A percentile compares a stretch with the other conserved stretches of the same genome.
These are phyloP conservation scores for Lasioglossum pauxillum DNA, from an alignment of 2,888 invertebrate genomes.

Conservation along the genomic window DNA sequence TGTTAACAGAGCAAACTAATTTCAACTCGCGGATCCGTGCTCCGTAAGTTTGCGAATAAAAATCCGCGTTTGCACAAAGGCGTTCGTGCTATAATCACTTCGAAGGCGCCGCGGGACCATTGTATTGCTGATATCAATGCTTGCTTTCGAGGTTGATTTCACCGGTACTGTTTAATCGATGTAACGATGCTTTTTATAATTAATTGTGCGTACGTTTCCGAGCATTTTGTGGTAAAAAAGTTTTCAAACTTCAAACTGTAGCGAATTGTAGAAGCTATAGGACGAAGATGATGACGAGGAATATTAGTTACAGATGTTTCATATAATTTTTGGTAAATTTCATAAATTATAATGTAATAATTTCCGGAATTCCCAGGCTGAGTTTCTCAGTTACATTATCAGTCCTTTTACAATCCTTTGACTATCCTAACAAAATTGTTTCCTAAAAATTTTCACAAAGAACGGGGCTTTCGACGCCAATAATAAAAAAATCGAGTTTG, in stretches of 20 bases:
- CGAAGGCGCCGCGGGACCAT: neutral
- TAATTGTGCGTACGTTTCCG: neutral
- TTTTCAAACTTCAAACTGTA: neutral
- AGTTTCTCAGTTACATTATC: too few species aligned
- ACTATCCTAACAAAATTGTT: neutral
- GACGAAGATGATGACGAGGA: neutral
- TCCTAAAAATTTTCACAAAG: neutral
- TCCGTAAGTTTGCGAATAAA: conserved; percentile 2
- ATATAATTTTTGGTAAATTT: neutral
- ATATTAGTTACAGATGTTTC: too few species aligned
- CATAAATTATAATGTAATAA: too few species aligned
- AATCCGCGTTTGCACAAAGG: neutral
- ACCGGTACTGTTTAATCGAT: neutral
- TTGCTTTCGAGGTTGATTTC: neutral
- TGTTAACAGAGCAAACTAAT: conserved; percentile 19
- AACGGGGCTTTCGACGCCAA: neutral
- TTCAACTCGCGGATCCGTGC: neutral
- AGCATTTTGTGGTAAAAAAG: neutral
- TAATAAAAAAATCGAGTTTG: neutral
- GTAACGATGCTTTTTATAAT: neutral
- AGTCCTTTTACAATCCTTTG: neutral
- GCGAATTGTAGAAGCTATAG: neutral
- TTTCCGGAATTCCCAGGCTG: too few species aligned
- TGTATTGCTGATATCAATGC: neutral
- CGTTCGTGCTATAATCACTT: neutral